A percentile compares a stretch with the other conserved stretches of the same genome.
These are phyloP conservation scores for Sycophaga agraensis DNA, from an alignment of 1,140 invertebrate species.

Conservation along the genomic window DNA sequence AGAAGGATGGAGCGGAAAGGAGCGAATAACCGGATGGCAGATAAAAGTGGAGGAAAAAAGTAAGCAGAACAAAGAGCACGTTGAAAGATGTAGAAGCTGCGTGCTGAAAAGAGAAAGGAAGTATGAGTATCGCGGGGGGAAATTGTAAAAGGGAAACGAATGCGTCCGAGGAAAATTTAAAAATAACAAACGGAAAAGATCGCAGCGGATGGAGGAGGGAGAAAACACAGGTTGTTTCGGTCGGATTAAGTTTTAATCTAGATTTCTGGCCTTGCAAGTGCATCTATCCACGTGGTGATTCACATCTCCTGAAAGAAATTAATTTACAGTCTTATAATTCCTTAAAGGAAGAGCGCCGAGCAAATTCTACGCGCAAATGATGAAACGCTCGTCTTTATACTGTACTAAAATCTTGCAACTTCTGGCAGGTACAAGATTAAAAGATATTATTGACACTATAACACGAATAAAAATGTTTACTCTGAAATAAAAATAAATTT, in stretches of 20 bases:
- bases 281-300: neutral
- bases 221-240: constrained; percentile 18
- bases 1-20: neutral
- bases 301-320: constrained; percentile 3
- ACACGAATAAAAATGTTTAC: too few species aligned
- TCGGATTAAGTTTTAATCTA: constrained; percentile 39
- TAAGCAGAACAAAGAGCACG: neutral
- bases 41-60: neutral
- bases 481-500: too few species aligned
- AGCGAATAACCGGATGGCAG: neutral
- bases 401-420: too few species aligned
- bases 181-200: constrained; percentile 1
- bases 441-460: too few species aligned
- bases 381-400: too few species aligned
- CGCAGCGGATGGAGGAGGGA: neutral
- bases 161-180: neutral
- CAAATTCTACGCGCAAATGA: too few species aligned
- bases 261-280: constrained; percentile 25
- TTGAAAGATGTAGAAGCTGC: constrained; percentile 6
- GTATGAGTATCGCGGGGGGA: neutral
- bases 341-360: too few species aligned
- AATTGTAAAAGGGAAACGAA: neutral
- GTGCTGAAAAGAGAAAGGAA: constrained; percentile 9
- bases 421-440: too few species aligned
- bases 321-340: constrained; percentile 15